These are phyloP conservation scores for Hymenochirus boettgeri DNA, from an alignment of 2,113 vertebrate genomes.

Conservation along the genomic window DNA sequence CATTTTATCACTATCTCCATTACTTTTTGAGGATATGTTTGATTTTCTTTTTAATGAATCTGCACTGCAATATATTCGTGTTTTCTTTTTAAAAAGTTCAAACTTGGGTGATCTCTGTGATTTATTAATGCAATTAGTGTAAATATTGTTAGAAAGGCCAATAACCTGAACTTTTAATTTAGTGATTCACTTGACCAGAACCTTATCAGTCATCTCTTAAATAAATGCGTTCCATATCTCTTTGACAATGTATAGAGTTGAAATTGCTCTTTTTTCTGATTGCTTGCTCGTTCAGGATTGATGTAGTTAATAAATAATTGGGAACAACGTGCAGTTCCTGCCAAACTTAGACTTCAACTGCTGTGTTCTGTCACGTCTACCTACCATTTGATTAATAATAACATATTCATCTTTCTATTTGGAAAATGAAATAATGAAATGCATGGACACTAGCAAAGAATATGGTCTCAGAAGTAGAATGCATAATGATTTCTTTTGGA, in stretches of 20 bases:
- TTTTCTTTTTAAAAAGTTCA: background rate
- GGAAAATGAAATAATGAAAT: conserved; percentile 21
- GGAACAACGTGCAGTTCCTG: conserved; percentile 17
- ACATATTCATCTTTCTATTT: conserved; percentile 23
- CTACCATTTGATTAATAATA: conserved; percentile 33
- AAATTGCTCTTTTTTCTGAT: background rate
- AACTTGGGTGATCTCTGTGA: background rate
- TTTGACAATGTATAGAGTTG: conserved; percentile 8
- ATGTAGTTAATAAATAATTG: conserved; percentile 21
- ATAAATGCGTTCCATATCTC: background rate
- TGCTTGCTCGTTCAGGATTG: conserved; percentile 20
- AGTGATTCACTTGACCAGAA: background rate
- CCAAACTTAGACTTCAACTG: conserved; percentile 23
- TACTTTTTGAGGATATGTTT: conserved; percentile 53
- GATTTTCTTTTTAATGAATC: conserved; percentile 42
- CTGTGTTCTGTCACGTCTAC: conserved; percentile 24
- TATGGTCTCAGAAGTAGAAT: background rate
- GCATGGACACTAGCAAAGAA: background rate
- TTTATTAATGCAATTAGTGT: background rate
- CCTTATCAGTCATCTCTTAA: conserved; percentile 2
- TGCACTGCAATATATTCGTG: conserved; percentile 47
- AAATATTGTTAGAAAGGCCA: background rate
- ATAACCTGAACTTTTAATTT: conserved; percentile 2
- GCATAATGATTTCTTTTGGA: background rate
- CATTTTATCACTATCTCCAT: conserved; percentile 46